A percentile compares a stretch with the other conserved stretches of the same genome.
These are phyloP conservation scores for Zaprionus taronus DNA, from an alignment of 1,140 invertebrate genomes.

Conservation along the genomic window DNA sequence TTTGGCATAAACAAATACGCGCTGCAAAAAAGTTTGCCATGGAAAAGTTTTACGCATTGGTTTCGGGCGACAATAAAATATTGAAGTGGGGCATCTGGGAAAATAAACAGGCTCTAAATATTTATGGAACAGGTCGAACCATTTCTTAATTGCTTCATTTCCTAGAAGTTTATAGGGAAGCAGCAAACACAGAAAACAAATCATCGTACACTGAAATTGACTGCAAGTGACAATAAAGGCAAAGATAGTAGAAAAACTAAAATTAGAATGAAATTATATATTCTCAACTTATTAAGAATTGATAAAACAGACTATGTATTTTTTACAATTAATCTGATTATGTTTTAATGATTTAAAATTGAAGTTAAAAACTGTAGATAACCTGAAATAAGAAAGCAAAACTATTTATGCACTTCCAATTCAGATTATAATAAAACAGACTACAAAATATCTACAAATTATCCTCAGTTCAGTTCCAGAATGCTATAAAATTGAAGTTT, in stretches of 20 bases:
- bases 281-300: too few relatives aligned
- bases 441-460: too few relatives aligned
- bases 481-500: neutral
- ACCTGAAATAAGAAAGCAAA: too few relatives aligned
- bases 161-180: neutral
- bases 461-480: too few relatives aligned
- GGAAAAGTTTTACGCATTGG: slow-evolving; percentile 28
- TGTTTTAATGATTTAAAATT: too few relatives aligned
- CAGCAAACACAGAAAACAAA: neutral
- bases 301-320: too few relatives aligned
- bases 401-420: too few relatives aligned
- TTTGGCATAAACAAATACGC: slow-evolving; percentile 34
- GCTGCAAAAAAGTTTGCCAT: slow-evolving; percentile 34
- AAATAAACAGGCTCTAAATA: slow-evolving; percentile 42
- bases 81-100: neutral
- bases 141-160: slow-evolving; percentile 40
- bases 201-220: neutral
- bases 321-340: too few relatives aligned
- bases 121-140: slow-evolving; percentile 26
- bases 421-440: too few relatives aligned
- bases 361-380: too few relatives aligned
- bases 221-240: neutral
- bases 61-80: slow-evolving; percentile 16
- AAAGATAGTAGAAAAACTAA: neutral
- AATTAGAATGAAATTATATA: too few relatives aligned